Evolutionary conservation across 2,113 vertebrate species (phyloP), one percentile per base, ranked within the genome.

Genomic region (Callospermophilus lateralis): DNA sequence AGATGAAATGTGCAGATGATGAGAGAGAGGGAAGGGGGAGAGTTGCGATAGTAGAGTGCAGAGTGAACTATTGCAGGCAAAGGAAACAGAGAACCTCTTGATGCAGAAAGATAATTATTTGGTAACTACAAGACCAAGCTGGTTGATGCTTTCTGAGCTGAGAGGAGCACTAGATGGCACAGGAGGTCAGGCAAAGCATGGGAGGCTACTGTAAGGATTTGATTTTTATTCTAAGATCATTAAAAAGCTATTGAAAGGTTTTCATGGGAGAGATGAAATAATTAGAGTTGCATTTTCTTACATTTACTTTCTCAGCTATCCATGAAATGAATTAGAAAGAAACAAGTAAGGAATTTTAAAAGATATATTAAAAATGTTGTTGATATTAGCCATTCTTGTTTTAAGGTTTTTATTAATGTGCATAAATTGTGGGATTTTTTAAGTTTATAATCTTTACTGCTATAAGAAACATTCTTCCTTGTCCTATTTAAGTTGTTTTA

Each of bases 181-280:
- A 79, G 48, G 63, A 87, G 37, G 24, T 90, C 28, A 72, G 26
- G 11, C 39, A 87, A 53, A 70, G 17, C 42, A 78, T 79, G 22
- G n/a, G 92, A 83, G 51, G 0, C 78, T 93, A 28, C 37, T 77
- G 65, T 84, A 89, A 92, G 55, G 28, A 73, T 84, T 89, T 84
- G 10, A 72, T 17, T 96, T 93, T 94, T 80, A 94, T 90, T 53
- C 58, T 73, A 58, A 90, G 45, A 72, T 97, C 12, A 81, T 88
- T 85, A 89, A 90, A 93, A 93, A 89, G 17, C 16, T 78, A 51
- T 73, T 85, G 92, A 86, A 95, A 95, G 22, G 7, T 92, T 96
- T 90, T 93, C 51, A 32, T n/a, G 70, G 37, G 26, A 73, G 58
- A 80, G 16, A 30, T 87, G n/a, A 80, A 22, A 4, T 92, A 85